Conservation (phyloP, 2,797 vertebrate genomes). For the Hippoglossus hippoglossus region DNA sequence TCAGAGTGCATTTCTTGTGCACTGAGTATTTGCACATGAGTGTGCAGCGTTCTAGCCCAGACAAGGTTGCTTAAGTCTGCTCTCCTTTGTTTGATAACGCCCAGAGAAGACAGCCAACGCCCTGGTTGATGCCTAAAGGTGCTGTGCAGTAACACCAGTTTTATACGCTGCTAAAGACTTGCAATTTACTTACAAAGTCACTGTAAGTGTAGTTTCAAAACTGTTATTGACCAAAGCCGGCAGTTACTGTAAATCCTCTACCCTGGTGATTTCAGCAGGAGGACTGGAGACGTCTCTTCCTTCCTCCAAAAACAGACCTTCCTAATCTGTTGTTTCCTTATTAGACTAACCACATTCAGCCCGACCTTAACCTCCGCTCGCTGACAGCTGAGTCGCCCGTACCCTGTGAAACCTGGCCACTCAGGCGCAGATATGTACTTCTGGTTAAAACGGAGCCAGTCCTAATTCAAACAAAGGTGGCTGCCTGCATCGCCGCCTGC, state of each 20-base stretch:
- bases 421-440: constrained; percentile 56
- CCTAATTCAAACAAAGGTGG: constrained; percentile 78
- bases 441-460: constrained; percentile 63
- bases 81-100: constrained; percentile 74
- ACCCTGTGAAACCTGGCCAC: constrained; percentile 47
- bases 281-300: not conserved
- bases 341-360: constrained; percentile 14
- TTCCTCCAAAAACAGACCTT: not conserved
- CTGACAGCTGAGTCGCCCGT: constrained; percentile 7
- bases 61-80: constrained; percentile 56
- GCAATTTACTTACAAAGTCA: constrained; percentile 32
- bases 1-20: constrained; percentile 8
- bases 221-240: constrained; percentile 28
- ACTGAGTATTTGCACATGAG: constrained; percentile 14
- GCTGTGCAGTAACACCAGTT: constrained; percentile 62
- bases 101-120: constrained; percentile 71
- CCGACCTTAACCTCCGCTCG: constrained; percentile 24
- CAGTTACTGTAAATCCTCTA: constrained; percentile 25
- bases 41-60: constrained; percentile 52
- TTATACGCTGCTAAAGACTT: constrained; percentile 39
- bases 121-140: constrained; percentile 73
- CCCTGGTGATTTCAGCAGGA: constrained; percentile 5
- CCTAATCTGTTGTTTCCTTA: constrained; percentile 30
- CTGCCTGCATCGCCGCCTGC: constrained; percentile 44
- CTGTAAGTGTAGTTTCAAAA: constrained; percentile 23